A percentile compares a stretch with the other conserved stretches of the same genome.
Evolutionary conservation across 2,797 vertebrate genomes (phyloP).

Genomic region (Chloroceryle inda): DNA sequence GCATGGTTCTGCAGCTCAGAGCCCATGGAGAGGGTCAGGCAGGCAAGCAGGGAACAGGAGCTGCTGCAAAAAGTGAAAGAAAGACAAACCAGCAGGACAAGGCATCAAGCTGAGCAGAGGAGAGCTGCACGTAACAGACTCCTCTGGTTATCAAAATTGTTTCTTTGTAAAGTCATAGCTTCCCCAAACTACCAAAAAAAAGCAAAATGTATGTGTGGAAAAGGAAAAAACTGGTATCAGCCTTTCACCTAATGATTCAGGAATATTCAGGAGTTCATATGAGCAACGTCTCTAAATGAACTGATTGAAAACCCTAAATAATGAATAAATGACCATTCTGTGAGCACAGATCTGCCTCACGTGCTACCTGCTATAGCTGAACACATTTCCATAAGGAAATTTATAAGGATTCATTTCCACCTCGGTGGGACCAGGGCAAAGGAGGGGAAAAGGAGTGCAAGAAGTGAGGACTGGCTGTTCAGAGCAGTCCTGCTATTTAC

Average conservation of each 20-base stretch:
- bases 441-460: background rate
- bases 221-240: background rate
- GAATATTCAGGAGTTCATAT: background rate
- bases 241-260: background rate
- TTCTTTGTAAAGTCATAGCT: background rate
- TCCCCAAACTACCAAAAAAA: background rate
- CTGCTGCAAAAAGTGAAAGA: background rate
- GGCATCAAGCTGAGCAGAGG: background rate
- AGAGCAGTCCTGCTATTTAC: background rate
- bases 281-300: background rate
- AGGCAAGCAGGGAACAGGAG: background rate
- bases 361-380: background rate
- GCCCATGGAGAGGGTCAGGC: background rate
- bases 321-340: background rate
- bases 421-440: background rate
- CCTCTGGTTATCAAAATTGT: background rate
- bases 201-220: background rate
- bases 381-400: background rate
- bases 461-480: background rate
- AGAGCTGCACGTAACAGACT: background rate
- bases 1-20: background rate
- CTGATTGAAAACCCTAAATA: background rate
- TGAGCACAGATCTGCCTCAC: background rate
- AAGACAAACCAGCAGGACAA: background rate
- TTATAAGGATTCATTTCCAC: background rate